Base-by-base conservation (phyloP, 2,797 vertebrate genomes). In the Enteromius argenteus region DNA sequence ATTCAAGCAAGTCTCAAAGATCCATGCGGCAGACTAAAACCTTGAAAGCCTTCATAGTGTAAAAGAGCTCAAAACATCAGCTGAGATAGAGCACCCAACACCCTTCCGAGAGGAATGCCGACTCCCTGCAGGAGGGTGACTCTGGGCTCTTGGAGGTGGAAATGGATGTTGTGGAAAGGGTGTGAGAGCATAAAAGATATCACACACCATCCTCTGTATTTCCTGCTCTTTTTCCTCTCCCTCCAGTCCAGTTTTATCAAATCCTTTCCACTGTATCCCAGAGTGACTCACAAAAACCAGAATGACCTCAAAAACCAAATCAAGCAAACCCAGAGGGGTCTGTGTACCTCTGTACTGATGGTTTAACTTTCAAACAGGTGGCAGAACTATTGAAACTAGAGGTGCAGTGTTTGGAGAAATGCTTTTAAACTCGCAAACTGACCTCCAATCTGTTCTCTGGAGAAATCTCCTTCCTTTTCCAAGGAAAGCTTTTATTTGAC, bases 151-250 rank as follows among this genome's bases (percentile, higher is more conserved):
- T 13, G 2, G n/a, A 56, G 32, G 3, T 80, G 77, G 60, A 73
- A 85, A 80, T 53, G 37, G 9, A 72, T 46, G 19, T 77, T 68
- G 37, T 83, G 74, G 49, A 76, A 77, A 83, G 64, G 67, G 67
- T 62, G 83, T 72, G 83, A 76, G 44, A 23, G 32, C 68, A 74
- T 46, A 27, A 80, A 85, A 67, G 32, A 42, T 37, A 69, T 74
- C 42, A 17, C 69, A 73, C 69, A 51, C n/a, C 56, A 72, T 64
- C 56, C 56, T 74, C 35, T 74, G 68, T 1, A 39, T 56, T 85
- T 85, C 77, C 77, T 74, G 58, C 35, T 51, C 32, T 73, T 3
- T 64, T 67, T 58, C n/a, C 35, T 32, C 35, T 66, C 30, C 56
- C 53, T 69, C 66, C 66, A 49, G 27, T 46, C 8, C 27, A 23